phyloP scores from a whole-genome alignment of 2,113 vertebrate genomes.

The Nerophis ophidion region DNA sequence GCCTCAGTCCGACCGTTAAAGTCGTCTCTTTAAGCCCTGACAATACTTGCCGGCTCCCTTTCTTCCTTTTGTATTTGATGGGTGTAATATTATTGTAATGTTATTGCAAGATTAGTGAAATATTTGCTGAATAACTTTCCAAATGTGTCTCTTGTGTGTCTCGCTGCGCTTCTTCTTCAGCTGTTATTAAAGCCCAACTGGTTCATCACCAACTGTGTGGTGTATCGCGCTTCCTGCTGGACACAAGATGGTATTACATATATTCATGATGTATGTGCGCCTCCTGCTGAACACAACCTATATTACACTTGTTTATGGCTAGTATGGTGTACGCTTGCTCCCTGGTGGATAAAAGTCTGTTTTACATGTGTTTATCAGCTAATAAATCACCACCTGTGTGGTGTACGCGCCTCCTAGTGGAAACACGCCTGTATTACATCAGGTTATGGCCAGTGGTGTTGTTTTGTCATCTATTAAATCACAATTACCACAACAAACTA shows the following conservation, averaged over 20 bases:
- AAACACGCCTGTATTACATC: neutral
- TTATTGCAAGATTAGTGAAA: neutral
- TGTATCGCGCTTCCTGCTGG: neutral
- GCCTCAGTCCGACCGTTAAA: constrained; percentile 9
- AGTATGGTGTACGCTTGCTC: neutral
- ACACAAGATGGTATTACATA: neutral
- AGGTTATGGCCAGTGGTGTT: neutral
- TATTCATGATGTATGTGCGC: neutral
- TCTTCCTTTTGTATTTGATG: neutral
- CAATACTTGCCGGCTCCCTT: neutral
- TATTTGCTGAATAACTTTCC: constrained; percentile 24
- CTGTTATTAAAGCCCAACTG: neutral
- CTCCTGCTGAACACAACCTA: neutral
- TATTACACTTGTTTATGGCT: no score
- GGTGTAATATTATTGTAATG: no score
- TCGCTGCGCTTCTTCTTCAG: constrained; percentile 30
- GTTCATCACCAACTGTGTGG: neutral
- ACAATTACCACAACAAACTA: no score
- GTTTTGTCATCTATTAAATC: no score
- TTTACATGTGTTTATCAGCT: no score
- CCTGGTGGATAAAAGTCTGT: no score
- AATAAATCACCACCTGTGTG: no score
- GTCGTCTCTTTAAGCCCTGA: neutral
- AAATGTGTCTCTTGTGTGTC: constrained; percentile 1
- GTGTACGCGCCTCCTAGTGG: neutral